Base-by-base conservation (phyloP, 2,888 invertebrate species). In the Tenthredo amoena region DNA sequence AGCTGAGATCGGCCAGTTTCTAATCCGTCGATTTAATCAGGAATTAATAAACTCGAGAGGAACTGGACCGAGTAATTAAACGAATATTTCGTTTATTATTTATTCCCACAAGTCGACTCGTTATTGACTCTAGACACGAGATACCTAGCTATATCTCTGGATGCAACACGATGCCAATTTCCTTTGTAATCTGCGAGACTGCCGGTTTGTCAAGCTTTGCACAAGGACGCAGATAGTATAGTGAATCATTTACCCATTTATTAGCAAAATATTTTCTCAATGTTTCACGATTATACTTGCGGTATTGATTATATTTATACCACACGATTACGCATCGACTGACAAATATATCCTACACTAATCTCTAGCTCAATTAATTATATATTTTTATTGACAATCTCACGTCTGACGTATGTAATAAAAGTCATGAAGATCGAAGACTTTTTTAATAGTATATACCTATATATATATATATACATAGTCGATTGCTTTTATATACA, bases 181-280 rank as follows among this genome's bases (percentile, higher is more conserved):
- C 18, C 76, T 76, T 76, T 76, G 71, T 71, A 37, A 71, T 71
- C 71, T 71, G 71, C 12, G 18, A n/a, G 62, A 62, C 62, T 12
- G 62, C 62, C 10, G 68, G 68, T 18, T 71, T 71, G 37, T 62
- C 62, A 71, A 71, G 71, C 71, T 71, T 71, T 71, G 71, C 34
- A 71, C 71, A 71, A 71, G 71, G 71, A 71, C 71, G 71, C 12
- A 34, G 31, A 71, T 71, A 71, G 37, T 37, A 37, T n/a, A 76
- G 15, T 43, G 76, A 76, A 47, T 76, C 76, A 76, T 72, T 7
- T 37, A 71, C 37, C 37, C 0, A 6, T 1, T 1, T 71, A 68
- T 31, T 18, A 0, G 34, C 1, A 37, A 37, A 71, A 71, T 71
- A 71, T 71, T 71, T 71, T 71, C 37, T 71, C 71, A 34, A 71